Evolutionary conservation across 1,140 invertebrate species (phyloP).

Genomic region (Drosophila tsacasi): DNA sequence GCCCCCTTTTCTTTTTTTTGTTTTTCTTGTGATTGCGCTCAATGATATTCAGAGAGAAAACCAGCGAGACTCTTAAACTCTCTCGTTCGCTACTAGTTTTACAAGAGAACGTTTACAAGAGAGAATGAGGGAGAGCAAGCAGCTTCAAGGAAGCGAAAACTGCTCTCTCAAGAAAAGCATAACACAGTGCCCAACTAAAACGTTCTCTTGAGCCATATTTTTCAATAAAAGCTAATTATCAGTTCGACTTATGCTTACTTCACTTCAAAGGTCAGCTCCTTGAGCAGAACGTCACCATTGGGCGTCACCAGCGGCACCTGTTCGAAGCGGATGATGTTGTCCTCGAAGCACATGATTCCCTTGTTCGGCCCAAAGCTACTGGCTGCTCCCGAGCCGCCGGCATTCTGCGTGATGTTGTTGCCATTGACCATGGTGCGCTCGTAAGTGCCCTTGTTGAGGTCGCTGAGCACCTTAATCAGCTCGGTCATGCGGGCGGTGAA

Average conservation of each 20-base stretch:
- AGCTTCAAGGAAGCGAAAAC: too few relatives aligned
- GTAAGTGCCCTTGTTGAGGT: slow-evolving; percentile 95
- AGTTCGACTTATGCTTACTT: slow-evolving; percentile 85
- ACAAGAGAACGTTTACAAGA: too few relatives aligned
- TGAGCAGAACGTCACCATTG: slow-evolving; percentile 97
- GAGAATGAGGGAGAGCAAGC: too few relatives aligned
- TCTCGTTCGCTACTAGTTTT: too few relatives aligned
- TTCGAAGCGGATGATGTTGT: slow-evolving; percentile 97
- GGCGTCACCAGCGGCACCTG: slow-evolving; percentile 97
- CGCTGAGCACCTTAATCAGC: slow-evolving; percentile 93
- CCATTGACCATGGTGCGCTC: slow-evolving; percentile 94
- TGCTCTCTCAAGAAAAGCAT: too few relatives aligned
- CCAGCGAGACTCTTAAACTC: too few relatives aligned
- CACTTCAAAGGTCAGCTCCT: slow-evolving; percentile 96
- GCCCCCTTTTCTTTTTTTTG: too few relatives aligned
- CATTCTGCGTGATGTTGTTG: slow-evolving; percentile 57
- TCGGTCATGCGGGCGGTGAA: slow-evolving; percentile 97
- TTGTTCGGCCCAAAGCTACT: slow-evolving; percentile 88
- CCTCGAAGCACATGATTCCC: slow-evolving; percentile 93
- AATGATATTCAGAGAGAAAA: too few relatives aligned
- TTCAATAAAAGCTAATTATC: background rate
- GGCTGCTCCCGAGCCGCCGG: slow-evolving; percentile 27
- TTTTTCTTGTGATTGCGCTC: too few relatives aligned
- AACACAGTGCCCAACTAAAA: too few relatives aligned
- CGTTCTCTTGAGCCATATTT: too few relatives aligned